phyloP scores from a whole-genome alignment of 2,113 vertebrate species.

The Mungos mungo region DNA sequence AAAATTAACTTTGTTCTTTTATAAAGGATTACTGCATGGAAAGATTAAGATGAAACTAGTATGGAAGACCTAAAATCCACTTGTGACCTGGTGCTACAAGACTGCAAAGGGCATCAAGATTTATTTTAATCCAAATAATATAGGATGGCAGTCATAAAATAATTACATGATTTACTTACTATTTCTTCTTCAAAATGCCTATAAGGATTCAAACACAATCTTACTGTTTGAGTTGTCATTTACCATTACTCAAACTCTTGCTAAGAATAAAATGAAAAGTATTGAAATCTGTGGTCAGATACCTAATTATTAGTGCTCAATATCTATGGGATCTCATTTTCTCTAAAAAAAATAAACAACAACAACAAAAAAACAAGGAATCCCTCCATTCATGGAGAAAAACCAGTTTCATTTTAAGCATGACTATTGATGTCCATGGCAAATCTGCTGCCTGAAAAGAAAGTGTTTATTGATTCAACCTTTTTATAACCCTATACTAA shows the following conservation, averaged over 20 bases:
- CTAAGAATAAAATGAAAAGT: not conserved
- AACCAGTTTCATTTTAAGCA: conserved; percentile 42
- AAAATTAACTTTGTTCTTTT: not conserved
- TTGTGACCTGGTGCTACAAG: not conserved
- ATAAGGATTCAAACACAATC: not conserved
- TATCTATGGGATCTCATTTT: not conserved
- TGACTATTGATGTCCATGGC: conserved; percentile 55
- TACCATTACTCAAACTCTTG: not conserved
- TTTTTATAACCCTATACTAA: conserved; percentile 78
- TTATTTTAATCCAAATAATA: not conserved
- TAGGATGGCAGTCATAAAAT: not conserved
- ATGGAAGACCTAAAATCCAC: not conserved
- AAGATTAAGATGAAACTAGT: not conserved
- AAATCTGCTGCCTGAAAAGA: conserved; percentile 70
- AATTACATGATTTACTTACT: not conserved
- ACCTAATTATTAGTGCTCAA: not conserved
- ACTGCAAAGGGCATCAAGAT: not conserved
- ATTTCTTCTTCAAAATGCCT: not conserved
- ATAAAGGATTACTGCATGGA: not conserved
- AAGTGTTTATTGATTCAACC: conserved; percentile 80
- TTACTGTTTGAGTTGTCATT: not conserved
- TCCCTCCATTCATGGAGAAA: conserved; percentile 19
- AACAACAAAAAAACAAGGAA: not conserved
- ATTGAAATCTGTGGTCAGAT: not conserved
- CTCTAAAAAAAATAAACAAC: not conserved